Base-by-base conservation (phyloP, 2,888 invertebrate genomes). In the Proisotoma minuta region DNA sequence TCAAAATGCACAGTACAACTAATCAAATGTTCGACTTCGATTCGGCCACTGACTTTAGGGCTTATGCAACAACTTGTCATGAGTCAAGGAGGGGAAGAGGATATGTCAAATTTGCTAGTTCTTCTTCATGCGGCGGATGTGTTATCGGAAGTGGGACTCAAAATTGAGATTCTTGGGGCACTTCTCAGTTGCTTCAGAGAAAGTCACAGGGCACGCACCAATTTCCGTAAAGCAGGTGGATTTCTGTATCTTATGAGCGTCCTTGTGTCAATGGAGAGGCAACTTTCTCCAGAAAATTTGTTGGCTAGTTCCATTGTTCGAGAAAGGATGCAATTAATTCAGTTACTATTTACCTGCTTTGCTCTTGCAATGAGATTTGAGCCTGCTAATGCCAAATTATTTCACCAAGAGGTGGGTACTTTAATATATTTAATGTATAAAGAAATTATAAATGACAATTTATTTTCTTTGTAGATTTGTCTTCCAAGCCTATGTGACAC, bases 281-380 rank as follows among this genome's bases (percentile, higher is more conserved):
- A 87, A 76, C 79, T 94, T 4, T 20, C 56, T n/a, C 58, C 61
- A 50, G 70, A 52, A 22, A 63, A 65, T 50, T 8, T 34, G 8
- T 10, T 15, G 15, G 43, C 10, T 4, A 56, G 50, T 8, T 39
- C 43, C 43, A 34, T 39, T 1, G 62, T 75, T 10, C 62, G 73
- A 1, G 89, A 91, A 75, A 83, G 90, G 73, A 79, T 95, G 59
- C 83, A 87, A 54, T 79, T 96, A 60, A 81, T 96, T 62, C 87
- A 90, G 76, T 86, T 91, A 60, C 92, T 96, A 10, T 96, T 97
- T 79, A 91, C 92, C 76, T 94, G 95, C 0, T 85, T 99, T 71
- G 91, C 93, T 65, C 92, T 96, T 0, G 96, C 97, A 1, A 98
- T 99, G 98, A 83, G 99, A 73, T 99, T 96, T 77, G 99, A 99